These are phyloP conservation scores for Gadus macrocephalus DNA, from an alignment of 2,113 vertebrate genomes.

Conservation along the genomic window DNA sequence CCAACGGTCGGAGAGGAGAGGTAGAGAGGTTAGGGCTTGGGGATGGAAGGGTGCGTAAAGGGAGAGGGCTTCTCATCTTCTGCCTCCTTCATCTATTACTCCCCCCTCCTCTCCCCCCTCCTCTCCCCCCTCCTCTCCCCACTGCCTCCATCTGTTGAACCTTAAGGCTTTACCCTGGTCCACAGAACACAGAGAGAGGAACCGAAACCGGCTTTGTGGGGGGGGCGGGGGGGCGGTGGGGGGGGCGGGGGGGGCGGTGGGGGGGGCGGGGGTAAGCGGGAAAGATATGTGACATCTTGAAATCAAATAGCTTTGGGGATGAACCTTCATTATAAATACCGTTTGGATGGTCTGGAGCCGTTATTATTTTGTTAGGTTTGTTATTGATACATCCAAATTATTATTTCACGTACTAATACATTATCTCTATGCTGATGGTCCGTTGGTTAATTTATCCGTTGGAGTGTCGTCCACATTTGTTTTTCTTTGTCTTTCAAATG, in stretches of 20 bases:
- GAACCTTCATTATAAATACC: too few relatives aligned
- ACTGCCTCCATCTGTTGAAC: constrained; percentile 4
- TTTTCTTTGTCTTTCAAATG: too few relatives aligned
- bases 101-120: constrained; percentile 8
- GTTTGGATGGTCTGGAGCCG: too few relatives aligned
- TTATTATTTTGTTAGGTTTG: too few relatives aligned
- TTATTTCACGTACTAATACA: too few relatives aligned
- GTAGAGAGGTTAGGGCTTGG: constrained; percentile 52
- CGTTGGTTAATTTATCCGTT: too few relatives aligned
- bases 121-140: constrained; percentile 10
- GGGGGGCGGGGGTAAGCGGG: neutral
- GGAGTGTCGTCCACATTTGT: too few relatives aligned
- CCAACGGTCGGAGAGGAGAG: constrained; percentile 56
- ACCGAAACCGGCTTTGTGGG: constrained; percentile 57
- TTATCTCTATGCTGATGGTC: too few relatives aligned
- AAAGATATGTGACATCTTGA: neutral
- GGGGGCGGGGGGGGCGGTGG: neutral
- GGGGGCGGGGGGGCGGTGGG: neutral
- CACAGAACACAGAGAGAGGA: constrained; percentile 52
- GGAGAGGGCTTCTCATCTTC: too few relatives aligned
- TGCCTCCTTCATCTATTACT: constrained; percentile 18
- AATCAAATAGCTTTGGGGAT: neutral
- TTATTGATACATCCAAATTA: too few relatives aligned
- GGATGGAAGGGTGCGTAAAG: constrained; percentile 20
- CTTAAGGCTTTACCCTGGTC: constrained; percentile 18